Base-by-base conservation (phyloP, 2,888 invertebrate species). In the Tolmerus cingulatus region DNA sequence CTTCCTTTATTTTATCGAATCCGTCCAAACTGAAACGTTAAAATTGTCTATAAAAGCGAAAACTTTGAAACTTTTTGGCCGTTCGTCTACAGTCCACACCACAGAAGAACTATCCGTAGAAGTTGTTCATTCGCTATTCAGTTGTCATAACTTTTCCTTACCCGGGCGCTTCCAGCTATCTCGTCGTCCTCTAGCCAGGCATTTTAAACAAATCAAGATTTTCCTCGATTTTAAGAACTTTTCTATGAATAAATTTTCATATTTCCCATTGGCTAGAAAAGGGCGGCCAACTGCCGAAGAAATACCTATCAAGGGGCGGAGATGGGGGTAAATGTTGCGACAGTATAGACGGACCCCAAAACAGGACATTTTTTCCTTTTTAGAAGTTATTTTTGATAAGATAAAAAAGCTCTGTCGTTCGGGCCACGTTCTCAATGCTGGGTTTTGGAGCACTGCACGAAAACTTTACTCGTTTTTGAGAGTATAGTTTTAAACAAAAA, bases 241-340 rank as follows among this genome's bases (percentile, higher is more conserved):
- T 79, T 55, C 79, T 79, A 79, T 79, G 79, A 79, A 79, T 79
- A 79, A 79, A 79, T 79, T 79, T 79, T 79, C 51, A 79, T 79
- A 79, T 55, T 78, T 79, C n/a, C 27, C 79, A 51, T 27, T 79
- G 27, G 66, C 0, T 14, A 27, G 51, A 51, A 46, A 79, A 19
- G 27, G 30, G 79, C 1, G 16, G n/a, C 7, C 37, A 76, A 78
- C 19, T 51, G 43, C 14, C 27, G 30, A 30, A n/a, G 51, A 79
- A 51, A 79, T 79, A 43, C 51, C 79, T 27, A 66, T 66, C 66
- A 27, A 51, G 40, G 37, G 40, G 57, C 16, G 19, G 66, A 14
- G 40, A 9, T 4, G 19, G 40, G 37, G 40, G 19, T 34, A 84
- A 19, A 66, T 23, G 51, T n/a, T 51, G 51, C 51, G 51, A 51